Base-by-base conservation (phyloP, 2,888 invertebrate genomes). In the Auanema sp. region DNA sequence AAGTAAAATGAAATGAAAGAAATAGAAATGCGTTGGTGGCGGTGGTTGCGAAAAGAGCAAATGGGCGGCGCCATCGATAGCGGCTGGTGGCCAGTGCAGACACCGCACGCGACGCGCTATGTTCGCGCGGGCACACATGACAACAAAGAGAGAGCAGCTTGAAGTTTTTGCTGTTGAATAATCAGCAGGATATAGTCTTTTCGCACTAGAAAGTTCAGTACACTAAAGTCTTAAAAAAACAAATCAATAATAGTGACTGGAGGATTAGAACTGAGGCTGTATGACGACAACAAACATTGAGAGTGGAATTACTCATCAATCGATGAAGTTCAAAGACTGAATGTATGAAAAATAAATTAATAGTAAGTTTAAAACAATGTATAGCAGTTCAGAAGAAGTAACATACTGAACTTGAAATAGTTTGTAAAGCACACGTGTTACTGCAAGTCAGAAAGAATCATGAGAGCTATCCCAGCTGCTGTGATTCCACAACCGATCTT, bases 401-500 rank as follows among this genome's bases (percentile, higher is more conserved):
- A 33, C 33, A 8, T 33, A 33, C 33, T 33, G 21, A 47, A 47
- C 47, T 6, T 16, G 47, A 47, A 47, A 43, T 12, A 21, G 21
- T 47, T 47, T 47, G 47, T 12, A 53, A 52, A 24, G 6, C 12
- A 11, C 23, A 23, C 18, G 42, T 21, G 25, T 58, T 49, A 47
- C 33, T 33, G 8, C 4, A 33, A 16, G 49, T 60, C 60, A 41
- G 60, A 52, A 5, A 25, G 60, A 52, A 43, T 58, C 53, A 72
- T 68, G 53, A 68, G 60, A 21, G 68, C 49, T 40, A 72, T 61
- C 16, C 69, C 66, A 51, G 47, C 41, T 12, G 52, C 42, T 6
- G 62, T 53, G 10, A 72, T 12, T 8, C 55, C 5, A 52, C 64
- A 50, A 33, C 72, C 72, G 41, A 67, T 16, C 25, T 64, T 63